Percentiles rank a stretch among this genome's conserved stretches.
Evolutionary conservation across 2,113 vertebrate genomes (phyloP).

Genomic region (Cebidichthys violaceus): DNA sequence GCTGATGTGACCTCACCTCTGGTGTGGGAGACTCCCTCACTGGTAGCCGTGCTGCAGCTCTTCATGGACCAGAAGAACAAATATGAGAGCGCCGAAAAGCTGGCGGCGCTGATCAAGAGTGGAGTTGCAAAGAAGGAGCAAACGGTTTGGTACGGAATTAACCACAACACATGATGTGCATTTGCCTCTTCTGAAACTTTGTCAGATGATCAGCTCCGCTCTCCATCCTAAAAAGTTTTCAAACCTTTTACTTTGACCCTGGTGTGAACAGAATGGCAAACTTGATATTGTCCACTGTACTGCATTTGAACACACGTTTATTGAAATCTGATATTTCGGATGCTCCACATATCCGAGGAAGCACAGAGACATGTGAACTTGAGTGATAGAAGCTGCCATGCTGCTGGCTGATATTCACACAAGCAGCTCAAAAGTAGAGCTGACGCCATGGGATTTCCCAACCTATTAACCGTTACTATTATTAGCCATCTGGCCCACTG

Average conservation of each 20-base stretch:
- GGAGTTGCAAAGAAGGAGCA: background rate
- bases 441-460: constrained; percentile 71
- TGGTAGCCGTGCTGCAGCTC: background rate
- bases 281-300: background rate
- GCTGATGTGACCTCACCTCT: background rate
- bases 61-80: background rate
- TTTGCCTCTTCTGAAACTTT: no score
- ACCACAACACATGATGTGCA: no score
- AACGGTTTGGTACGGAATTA: background rate
- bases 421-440: constrained; percentile 67
- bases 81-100: background rate
- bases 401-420: constrained; percentile 45
- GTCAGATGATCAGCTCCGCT: no score
- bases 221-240: no score
- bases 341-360: constrained; percentile 13
- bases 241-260: background rate
- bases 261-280: background rate
- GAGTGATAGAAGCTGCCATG: constrained; percentile 17
- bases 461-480: constrained; percentile 73
- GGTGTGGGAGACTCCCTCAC: background rate
- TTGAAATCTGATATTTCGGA: background rate
- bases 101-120: background rate
- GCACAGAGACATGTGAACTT: constrained; percentile 18
- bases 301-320: background rate
- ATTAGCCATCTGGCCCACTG: constrained; percentile 62